Evolutionary conservation across 2,113 vertebrate genomes (phyloP).

Genomic region (Pogonocichla stellata): DNA sequence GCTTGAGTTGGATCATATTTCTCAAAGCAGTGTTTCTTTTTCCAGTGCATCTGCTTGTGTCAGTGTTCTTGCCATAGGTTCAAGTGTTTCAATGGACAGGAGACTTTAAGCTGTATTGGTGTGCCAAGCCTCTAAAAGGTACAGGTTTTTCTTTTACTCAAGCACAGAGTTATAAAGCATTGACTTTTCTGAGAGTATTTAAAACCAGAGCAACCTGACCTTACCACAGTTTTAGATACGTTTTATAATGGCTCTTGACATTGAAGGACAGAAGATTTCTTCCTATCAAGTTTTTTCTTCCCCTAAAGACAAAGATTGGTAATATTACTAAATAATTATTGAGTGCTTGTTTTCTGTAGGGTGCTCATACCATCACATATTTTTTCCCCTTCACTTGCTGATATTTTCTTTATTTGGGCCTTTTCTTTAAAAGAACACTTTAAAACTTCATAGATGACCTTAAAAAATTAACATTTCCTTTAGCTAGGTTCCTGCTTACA

Average conservation of each 20-base stretch:
- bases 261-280: not conserved
- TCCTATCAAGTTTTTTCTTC: not conserved
- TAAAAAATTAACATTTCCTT: conserved; percentile 39
- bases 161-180: not conserved
- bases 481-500: conserved; percentile 12
- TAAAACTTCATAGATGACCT: conserved; percentile 2
- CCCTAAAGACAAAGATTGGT: not conserved
- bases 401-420: not conserved
- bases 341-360: not conserved
- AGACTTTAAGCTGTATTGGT: not conserved
- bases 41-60: not conserved
- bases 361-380: not conserved
- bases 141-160: not conserved
- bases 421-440: conserved; percentile 2
- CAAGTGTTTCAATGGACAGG: not conserved
- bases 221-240: not conserved
- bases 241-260: not conserved
- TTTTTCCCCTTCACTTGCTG: not conserved
- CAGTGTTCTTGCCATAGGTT: not conserved
- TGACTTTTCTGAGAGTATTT: not conserved
- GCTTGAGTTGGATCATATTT: not conserved
- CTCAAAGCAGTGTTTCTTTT: not conserved
- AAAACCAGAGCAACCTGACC: not conserved
- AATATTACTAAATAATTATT: not conserved
- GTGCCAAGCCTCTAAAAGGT: not conserved